Percentiles rank a stretch among this genome's conserved stretches.
Conservation (phyloP, 2,113 vertebrate genomes). For the Tiliqua scincoides region DNA sequence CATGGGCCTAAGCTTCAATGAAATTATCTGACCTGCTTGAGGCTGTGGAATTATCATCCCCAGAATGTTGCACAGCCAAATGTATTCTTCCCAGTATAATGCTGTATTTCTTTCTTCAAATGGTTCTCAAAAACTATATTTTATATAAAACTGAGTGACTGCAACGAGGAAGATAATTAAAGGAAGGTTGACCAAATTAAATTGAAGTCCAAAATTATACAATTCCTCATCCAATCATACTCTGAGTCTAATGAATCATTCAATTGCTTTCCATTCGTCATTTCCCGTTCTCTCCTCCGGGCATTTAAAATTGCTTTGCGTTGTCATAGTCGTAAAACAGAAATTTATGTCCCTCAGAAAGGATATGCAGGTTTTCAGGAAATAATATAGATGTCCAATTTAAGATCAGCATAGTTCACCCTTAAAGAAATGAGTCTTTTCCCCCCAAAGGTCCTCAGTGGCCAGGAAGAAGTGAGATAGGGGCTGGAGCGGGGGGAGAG, state of each 20-base stretch:
- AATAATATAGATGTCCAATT: constrained; percentile 71
- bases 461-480: not conserved
- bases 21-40: constrained; percentile 59
- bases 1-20: constrained; percentile 53
- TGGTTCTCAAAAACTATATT: constrained; percentile 50
- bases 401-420: constrained; percentile 66
- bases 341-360: constrained; percentile 67
- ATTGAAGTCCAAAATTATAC: constrained; percentile 59
- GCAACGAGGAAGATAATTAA: constrained; percentile 58
- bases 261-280: constrained; percentile 60
- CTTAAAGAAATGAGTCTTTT: constrained; percentile 62
- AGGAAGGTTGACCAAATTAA: constrained; percentile 39
- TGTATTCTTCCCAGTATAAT: constrained; percentile 50
- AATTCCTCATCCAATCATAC: constrained; percentile 65
- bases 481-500: not conserved
- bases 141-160: constrained; percentile 49
- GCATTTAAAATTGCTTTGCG: constrained; percentile 75
- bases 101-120: constrained; percentile 58
- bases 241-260: constrained; percentile 70
- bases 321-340: constrained; percentile 59
- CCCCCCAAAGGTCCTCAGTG: constrained; percentile 37
- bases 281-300: constrained; percentile 64
- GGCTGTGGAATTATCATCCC: constrained; percentile 52
- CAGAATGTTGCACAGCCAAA: constrained; percentile 41
- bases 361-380: constrained; percentile 65